These are phyloP conservation scores for Sinella curviseta DNA, from an alignment of 1,140 invertebrate species.

Conservation along the genomic window DNA sequence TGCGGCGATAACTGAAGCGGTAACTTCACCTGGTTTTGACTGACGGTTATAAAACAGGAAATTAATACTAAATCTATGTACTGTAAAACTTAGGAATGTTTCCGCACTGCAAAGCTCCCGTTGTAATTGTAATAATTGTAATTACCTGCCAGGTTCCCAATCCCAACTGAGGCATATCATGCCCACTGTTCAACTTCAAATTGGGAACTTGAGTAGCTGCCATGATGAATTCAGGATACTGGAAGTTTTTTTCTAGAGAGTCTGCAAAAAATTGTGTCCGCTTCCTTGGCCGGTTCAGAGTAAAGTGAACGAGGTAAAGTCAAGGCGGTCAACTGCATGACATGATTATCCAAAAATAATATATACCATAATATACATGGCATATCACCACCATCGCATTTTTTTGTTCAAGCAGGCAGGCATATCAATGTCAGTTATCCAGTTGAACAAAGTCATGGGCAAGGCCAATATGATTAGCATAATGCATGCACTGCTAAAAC, in stretches of 20 bases:
- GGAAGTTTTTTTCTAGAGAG: background rate
- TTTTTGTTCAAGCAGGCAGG: no score
- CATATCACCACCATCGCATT: no score
- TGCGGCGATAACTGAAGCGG: constrained; percentile 72
- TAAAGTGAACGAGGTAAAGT: background rate
- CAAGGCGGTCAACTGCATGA: no score
- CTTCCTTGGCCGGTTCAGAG: background rate
- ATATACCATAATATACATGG: no score
- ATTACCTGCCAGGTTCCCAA: constrained; percentile 76
- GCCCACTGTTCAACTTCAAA: constrained; percentile 66
- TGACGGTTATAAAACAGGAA: constrained; percentile 54
- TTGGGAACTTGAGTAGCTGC: constrained; percentile 55
- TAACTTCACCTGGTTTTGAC: constrained; percentile 72
- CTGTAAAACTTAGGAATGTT: background rate
- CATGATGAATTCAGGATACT: constrained; percentile 4
- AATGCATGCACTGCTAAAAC: no score
- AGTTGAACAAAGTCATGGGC: no score
- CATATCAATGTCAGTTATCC: no score
- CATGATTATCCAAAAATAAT: no score
- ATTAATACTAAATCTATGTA: background rate
- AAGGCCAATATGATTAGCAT: no score
- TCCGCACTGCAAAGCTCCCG: no score
- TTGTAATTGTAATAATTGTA: no score
- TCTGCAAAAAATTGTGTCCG: background rate
- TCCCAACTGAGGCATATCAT: constrained; percentile 67